Evolutionary conservation across 2,888 invertebrate species (phyloP).

Genomic region (Laspeyria flexula): DNA sequence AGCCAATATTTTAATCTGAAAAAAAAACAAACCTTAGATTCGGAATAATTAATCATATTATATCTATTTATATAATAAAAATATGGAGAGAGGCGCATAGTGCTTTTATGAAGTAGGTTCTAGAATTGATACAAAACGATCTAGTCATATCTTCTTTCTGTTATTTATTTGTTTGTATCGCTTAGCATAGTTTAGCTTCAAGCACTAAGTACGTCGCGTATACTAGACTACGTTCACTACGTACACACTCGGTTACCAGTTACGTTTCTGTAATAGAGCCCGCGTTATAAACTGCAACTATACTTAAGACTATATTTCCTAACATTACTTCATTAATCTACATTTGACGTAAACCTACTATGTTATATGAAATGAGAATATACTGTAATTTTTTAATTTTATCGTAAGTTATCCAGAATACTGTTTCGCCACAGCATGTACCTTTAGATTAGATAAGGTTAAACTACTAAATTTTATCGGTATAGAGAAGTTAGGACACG

Average conservation of each 20-base stretch:
- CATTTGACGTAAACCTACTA: conserved; percentile 35
- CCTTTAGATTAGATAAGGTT: conserved; percentile 54
- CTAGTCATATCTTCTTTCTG: conserved; percentile 85
- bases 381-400: conserved; percentile 52
- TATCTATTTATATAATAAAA: conserved; percentile 84
- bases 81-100: conserved; percentile 85
- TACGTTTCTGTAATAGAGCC: conserved; percentile 34
- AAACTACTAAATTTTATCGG: conserved; percentile 61
- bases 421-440: conserved; percentile 56
- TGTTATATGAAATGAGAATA: conserved; percentile 40
- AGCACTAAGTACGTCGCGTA: conserved; percentile 72
- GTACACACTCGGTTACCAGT: conserved; percentile 40
- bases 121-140: conserved; percentile 81
- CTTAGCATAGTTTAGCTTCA: conserved; percentile 86
- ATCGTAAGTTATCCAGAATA: conserved; percentile 86
- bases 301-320: conserved; percentile 37
- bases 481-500: conserved; percentile 47
- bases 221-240: conserved; percentile 51
- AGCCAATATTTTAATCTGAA: conserved; percentile 84
- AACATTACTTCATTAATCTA: conserved; percentile 40
- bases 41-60: conserved; percentile 82
- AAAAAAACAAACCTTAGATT: conserved; percentile 79
- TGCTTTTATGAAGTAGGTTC: conserved; percentile 84
- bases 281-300: conserved; percentile 26
- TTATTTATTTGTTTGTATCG: conserved; percentile 79